phyloP scores from a whole-genome alignment of 2,888 invertebrate species.

The Tryphoninae sp. region DNA sequence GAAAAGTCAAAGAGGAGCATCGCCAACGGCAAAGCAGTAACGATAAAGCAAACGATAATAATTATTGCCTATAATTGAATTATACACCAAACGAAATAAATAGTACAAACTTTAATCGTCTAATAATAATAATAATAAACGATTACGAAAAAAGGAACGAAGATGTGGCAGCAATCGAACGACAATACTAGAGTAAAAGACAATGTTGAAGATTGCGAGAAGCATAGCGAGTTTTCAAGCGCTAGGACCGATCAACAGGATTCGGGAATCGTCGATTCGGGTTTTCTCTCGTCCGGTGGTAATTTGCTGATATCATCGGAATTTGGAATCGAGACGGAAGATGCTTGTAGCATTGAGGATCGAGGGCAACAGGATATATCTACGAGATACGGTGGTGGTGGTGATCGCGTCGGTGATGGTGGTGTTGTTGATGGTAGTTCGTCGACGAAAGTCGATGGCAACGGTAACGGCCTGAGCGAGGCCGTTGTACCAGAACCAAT shows the following conservation, averaged over 20 bases:
- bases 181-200: slow-evolving; percentile 56
- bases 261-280: slow-evolving; percentile 75
- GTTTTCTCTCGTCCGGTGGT: slow-evolving; percentile 74
- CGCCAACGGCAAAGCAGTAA: too few relatives aligned
- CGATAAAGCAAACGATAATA: neutral
- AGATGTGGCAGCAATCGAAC: slow-evolving; percentile 67
- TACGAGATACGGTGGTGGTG: neutral
- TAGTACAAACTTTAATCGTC: neutral
- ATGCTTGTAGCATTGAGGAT: slow-evolving; percentile 32
- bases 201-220: slow-evolving; percentile 69
- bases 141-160: slow-evolving; percentile 20
- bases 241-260: slow-evolving; percentile 61
- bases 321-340: slow-evolving; percentile 63
- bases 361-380: slow-evolving; percentile 1
- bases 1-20: neutral
- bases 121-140: slow-evolving; percentile 21
- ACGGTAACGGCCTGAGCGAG: slow-evolving; percentile 8
- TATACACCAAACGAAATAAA: neutral
- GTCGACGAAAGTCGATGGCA: slow-evolving; percentile 8
- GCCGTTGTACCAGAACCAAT: slow-evolving; percentile 75
- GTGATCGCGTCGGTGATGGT: too few relatives aligned
- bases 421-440: neutral
- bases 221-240: slow-evolving; percentile 45
- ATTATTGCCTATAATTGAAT: neutral
- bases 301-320: slow-evolving; percentile 70